Percentiles rank a stretch among this genome's conserved stretches.
Conservation (phyloP, 2,113 vertebrate species). For the Ramphastos sulfuratus region DNA sequence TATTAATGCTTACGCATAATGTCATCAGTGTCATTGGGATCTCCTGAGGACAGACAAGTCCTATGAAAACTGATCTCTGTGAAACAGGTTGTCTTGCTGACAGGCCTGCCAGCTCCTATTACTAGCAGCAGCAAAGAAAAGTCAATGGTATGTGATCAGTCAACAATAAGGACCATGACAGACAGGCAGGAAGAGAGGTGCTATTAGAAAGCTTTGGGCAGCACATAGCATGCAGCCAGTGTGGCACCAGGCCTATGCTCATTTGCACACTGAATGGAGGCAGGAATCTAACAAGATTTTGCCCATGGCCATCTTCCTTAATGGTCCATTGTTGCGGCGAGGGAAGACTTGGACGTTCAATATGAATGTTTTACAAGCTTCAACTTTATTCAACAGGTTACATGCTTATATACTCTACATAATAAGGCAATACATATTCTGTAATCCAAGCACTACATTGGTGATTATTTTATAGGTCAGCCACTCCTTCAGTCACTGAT, state of each 20-base stretch:
- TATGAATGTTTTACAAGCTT: no score
- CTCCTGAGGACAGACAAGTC: slow-evolving; percentile 8
- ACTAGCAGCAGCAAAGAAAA: neutral
- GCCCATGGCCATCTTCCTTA: neutral
- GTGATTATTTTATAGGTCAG: no score
- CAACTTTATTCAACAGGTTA: no score
- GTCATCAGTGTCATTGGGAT: neutral
- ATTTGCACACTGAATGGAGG: neutral
- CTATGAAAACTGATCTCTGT: neutral
- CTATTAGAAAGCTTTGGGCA: neutral
- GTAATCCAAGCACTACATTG: no score
- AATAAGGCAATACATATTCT: no score
- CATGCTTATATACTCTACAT: no score
- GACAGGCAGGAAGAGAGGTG: neutral
- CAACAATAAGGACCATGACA: neutral
- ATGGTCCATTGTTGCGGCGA: no score
- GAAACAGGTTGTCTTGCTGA: neutral
- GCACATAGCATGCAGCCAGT: rapidly evolving
- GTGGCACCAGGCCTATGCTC: neutral
- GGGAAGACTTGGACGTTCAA: no score
- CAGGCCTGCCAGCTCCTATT: neutral
- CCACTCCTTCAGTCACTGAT: no score
- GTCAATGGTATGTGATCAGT: neutral
- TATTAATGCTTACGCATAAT: neutral
- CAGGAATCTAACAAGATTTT: neutral